A percentile compares a stretch with the other conserved stretches of the same genome.
Conservation (phyloP, 2,797 vertebrate genomes). For the Falco berigora region DNA sequence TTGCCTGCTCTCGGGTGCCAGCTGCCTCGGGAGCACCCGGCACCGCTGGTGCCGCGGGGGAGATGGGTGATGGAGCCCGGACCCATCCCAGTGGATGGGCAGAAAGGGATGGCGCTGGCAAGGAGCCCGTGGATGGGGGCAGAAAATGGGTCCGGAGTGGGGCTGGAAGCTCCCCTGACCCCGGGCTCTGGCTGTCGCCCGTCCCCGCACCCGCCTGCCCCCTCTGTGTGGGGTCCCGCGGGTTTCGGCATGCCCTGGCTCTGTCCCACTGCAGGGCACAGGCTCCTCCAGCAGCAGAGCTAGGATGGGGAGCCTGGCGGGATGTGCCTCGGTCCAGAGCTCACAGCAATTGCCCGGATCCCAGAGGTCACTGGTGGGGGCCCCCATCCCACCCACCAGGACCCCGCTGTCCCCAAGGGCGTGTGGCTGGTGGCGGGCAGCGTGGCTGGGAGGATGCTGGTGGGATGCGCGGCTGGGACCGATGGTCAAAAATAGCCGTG, state of each 20-base stretch:
- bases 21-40: not conserved
- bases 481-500: fast-evolving
- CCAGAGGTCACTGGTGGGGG: not conserved
- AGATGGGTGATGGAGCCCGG: not conserved
- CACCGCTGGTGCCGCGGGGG: fast-evolving
- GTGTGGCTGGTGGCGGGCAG: fast-evolving
- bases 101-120: not conserved
- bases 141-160: fast-evolving
- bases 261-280: not conserved
- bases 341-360: not conserved
- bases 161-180: not conserved
- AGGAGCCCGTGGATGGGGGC: not conserved
- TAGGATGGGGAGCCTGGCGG: not conserved
- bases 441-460: not conserved
- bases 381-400: not conserved
- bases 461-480: not conserved
- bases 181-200: not conserved
- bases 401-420: not conserved
- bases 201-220: not conserved
- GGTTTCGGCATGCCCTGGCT: not conserved
- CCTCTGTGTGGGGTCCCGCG: fast-evolving
- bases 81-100: fast-evolving
- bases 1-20: not conserved
- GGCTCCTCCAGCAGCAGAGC: not conserved
- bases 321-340: fast-evolving